Evolutionary conservation across 2,113 vertebrate species (phyloP).

Genomic region (Pluvialis apricaria): DNA sequence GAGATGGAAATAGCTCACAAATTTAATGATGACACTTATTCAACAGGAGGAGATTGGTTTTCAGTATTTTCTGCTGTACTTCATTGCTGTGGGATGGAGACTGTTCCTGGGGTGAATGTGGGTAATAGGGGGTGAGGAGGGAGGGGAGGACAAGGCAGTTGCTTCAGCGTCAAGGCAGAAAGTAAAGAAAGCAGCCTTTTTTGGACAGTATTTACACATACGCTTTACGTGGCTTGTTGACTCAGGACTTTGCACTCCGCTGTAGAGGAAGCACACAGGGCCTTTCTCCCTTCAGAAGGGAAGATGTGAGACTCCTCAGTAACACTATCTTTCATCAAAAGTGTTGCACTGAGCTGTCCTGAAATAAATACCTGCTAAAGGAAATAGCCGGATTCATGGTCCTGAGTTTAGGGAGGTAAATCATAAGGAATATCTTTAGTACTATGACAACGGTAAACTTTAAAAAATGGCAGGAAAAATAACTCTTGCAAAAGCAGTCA

Average conservation of each 20-base stretch:
- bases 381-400: background rate
- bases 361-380: background rate
- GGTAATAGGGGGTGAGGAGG: accelerated
- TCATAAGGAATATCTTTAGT: background rate
- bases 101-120: background rate
- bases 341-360: background rate
- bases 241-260: background rate
- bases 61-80: background rate
- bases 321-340: background rate
- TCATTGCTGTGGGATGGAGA: background rate
- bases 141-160: background rate
- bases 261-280: background rate
- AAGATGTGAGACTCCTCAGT: background rate
- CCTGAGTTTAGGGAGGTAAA: background rate
- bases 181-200: background rate
- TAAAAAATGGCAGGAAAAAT: background rate
- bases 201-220: background rate
- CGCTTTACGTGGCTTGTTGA: background rate
- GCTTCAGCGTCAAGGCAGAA: background rate
- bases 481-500: background rate
- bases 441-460: background rate
- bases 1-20: background rate
- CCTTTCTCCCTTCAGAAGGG: background rate
- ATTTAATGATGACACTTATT: background rate
- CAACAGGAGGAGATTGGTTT: background rate